Percentiles rank a stretch among this genome's conserved stretches.
These are phyloP conservation scores for Dromaius novaehollandiae DNA, from an alignment of 2,113 vertebrate species.

Conservation along the genomic window DNA sequence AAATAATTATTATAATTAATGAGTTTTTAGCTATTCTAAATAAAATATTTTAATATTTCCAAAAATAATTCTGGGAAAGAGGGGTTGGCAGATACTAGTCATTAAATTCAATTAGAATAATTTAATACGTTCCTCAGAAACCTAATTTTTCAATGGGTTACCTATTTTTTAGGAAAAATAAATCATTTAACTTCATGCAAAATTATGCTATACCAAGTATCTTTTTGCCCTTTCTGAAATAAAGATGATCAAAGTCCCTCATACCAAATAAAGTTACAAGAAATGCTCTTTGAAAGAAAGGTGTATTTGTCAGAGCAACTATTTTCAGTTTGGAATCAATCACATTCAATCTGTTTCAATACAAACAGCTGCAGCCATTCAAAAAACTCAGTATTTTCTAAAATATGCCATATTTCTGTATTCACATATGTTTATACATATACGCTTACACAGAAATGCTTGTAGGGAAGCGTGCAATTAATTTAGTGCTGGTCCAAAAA, in stretches of 20 bases:
- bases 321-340: slow-evolving; percentile 43
- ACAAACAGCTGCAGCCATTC: slow-evolving; percentile 30
- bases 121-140: not conserved
- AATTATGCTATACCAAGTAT: slow-evolving; percentile 17
- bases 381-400: slow-evolving; percentile 32
- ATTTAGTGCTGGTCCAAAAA: not conserved
- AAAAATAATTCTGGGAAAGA: not conserved
- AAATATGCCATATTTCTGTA: not conserved
- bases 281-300: slow-evolving; percentile 27
- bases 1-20: not conserved
- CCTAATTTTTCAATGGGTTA: not conserved
- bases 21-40: not conserved
- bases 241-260: not conserved
- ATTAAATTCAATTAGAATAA: not conserved
- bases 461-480: not conserved
- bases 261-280: slow-evolving; percentile 6
- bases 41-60: not conserved
- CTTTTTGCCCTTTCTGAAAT: not conserved
- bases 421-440: not conserved
- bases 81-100: not conserved
- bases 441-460: not conserved
- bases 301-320: slow-evolving; percentile 9
- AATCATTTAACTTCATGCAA: not conserved
- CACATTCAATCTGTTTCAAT: slow-evolving; percentile 14
- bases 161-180: not conserved